A percentile compares a stretch with the other conserved stretches of the same genome.
These are phyloP conservation scores for Rhombomys opimus DNA, from an alignment of 2,113 vertebrate species.

Conservation along the genomic window DNA sequence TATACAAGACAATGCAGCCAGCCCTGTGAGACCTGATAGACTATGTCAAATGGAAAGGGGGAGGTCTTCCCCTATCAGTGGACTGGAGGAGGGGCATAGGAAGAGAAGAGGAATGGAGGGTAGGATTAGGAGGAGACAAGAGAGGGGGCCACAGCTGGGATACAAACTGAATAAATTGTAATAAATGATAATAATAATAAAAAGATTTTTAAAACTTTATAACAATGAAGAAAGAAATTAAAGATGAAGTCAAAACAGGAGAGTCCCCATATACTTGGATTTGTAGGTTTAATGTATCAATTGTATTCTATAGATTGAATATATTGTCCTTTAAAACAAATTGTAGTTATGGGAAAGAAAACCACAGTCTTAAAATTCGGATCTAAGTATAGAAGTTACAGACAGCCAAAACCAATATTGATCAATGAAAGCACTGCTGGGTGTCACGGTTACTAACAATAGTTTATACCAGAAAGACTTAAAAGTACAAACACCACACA, in stretches of 20 bases:
- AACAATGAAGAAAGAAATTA: background rate
- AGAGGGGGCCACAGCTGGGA: no score
- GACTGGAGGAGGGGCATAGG: no score
- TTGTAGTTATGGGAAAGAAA: background rate
- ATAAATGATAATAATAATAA: no score
- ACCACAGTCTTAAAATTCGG: background rate
- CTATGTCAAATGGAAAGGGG: no score
- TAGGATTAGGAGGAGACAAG: no score
- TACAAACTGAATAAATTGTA: no score
- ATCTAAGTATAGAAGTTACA: background rate
- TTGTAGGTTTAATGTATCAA: background rate
- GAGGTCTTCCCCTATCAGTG: no score
- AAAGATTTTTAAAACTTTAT: background rate
- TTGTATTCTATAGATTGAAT: background rate
- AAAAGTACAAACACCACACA: background rate
- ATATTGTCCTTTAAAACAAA: background rate
- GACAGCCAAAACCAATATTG: background rate
- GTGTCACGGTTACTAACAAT: background rate
- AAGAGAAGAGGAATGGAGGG: no score
- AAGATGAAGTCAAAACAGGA: background rate
- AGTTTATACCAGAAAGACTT: background rate
- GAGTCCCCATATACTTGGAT: background rate
- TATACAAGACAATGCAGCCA: background rate
- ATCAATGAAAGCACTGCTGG: background rate
- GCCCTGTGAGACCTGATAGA: no score